phyloP scores from a whole-genome alignment of 1,140 invertebrate species.

The Cherax destructor region DNA sequence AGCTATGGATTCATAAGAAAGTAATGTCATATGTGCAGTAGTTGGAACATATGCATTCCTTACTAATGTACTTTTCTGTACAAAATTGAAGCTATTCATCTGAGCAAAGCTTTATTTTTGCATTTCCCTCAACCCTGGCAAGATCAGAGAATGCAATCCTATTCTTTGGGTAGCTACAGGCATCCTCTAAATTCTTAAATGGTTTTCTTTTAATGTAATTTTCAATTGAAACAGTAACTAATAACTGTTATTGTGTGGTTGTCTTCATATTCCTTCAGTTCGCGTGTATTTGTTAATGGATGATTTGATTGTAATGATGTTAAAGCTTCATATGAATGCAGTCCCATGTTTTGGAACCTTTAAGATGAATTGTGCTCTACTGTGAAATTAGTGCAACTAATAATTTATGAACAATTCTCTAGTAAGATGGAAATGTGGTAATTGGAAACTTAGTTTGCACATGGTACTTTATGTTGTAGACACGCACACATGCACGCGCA shows the following conservation, averaged over 20 bases:
- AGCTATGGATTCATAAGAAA: not conserved
- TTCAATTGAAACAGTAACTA: slow-evolving; percentile 4
- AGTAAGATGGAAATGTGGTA: slow-evolving; percentile 57
- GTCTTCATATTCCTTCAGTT: slow-evolving; percentile 35
- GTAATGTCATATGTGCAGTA: slow-evolving; percentile 1
- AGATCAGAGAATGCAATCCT: slow-evolving; percentile 30
- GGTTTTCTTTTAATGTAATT: not conserved
- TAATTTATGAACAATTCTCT: not conserved
- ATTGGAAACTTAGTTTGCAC: slow-evolving; percentile 59
- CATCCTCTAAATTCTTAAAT: not conserved
- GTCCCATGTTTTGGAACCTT: slow-evolving; percentile 28
- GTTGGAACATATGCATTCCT: not conserved
- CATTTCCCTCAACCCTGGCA: slow-evolving; percentile 52
- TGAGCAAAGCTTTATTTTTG: not conserved
- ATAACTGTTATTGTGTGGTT: slow-evolving; percentile 26
- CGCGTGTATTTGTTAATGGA: slow-evolving; percentile 15
- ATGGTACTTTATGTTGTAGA: slow-evolving; percentile 51
- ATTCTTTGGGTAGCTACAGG: slow-evolving; percentile 21
- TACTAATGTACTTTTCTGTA: not conserved
- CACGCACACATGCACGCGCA: not conserved
- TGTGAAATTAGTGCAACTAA: slow-evolving; percentile 26
- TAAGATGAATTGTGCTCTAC: not conserved
- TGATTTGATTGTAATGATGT: slow-evolving; percentile 21
- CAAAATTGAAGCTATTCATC: not conserved
- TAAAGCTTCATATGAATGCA: slow-evolving; percentile 46